These are phyloP conservation scores for Herpetotheres cachinnans DNA, from an alignment of 2,113 vertebrate genomes.

Conservation along the genomic window DNA sequence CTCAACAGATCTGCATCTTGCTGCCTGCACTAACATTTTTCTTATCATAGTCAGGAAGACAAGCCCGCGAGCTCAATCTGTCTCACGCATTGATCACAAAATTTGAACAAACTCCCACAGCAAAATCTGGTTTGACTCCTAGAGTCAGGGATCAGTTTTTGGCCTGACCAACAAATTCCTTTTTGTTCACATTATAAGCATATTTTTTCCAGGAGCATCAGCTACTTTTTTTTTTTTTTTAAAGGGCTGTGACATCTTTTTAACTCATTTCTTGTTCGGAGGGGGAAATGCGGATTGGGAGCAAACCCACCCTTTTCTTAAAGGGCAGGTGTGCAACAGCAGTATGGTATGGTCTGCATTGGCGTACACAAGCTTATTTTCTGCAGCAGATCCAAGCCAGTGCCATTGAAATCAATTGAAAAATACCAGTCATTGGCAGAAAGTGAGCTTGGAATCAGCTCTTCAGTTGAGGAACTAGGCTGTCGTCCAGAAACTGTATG, in stretches of 20 bases:
- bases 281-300: neutral
- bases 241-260: neutral
- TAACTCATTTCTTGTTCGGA: neutral
- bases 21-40: neutral
- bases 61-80: neutral
- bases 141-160: neutral
- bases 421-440: neutral
- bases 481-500: neutral
- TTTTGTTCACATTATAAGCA: neutral
- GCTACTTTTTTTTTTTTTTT: neutral
- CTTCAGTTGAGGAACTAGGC: neutral
- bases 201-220: neutral
- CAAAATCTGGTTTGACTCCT: neutral
- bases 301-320: neutral
- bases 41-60: rapidly evolving
- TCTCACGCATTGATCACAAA: neutral
- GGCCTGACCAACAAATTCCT: neutral
- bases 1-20: neutral
- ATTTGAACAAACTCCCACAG: neutral
- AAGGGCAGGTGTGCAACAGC: neutral
- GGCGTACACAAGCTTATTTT: neutral
- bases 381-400: neutral
- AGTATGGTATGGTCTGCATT: neutral
- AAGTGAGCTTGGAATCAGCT: neutral
- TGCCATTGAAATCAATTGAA: neutral